Percentiles rank a stretch among this genome's conserved stretches.
Evolutionary conservation across 1,140 invertebrate genomes (phyloP).

Genomic region (Copidosoma floridanum): DNA sequence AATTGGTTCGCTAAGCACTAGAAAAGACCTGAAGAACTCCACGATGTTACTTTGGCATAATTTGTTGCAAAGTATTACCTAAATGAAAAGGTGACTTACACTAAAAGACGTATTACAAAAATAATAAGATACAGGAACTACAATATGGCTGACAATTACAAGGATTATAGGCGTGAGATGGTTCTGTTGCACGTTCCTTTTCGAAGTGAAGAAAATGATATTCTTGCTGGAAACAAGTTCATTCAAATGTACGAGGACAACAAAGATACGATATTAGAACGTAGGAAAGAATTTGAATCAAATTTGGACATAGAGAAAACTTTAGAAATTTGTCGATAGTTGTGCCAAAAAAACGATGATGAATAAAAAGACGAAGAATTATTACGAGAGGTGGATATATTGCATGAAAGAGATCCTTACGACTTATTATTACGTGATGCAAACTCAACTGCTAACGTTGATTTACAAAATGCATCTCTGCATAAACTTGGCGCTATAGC

Average conservation of each 20-base stretch:
- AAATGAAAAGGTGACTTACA: conserved; percentile 32
- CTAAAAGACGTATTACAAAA: conserved; percentile 25
- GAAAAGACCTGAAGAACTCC: conserved; percentile 44
- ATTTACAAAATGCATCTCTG: conserved; percentile 18
- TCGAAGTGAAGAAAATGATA: conserved; percentile 38
- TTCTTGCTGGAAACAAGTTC: conserved; percentile 38
- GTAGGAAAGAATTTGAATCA: conserved; percentile 14
- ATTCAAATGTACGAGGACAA: conserved; percentile 29
- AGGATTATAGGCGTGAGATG: conserved; percentile 38
- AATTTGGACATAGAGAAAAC: conserved; percentile 5
- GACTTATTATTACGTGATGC: conserved; percentile 7
- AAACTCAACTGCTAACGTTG: conserved; percentile 6
- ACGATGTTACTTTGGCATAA: conserved; percentile 35
- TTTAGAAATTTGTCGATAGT: conserved; percentile 8
- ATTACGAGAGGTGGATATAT: not conserved
- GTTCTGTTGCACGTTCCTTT: conserved; percentile 42
- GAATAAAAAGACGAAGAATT: not conserved
- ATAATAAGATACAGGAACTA: conserved; percentile 44
- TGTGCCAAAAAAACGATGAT: conserved; percentile 6
- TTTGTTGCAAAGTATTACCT: conserved; percentile 34
- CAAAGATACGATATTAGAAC: conserved; percentile 1
- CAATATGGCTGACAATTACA: conserved; percentile 35
- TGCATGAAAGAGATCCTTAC: conserved; percentile 14
- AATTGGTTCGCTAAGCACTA: conserved; percentile 39
- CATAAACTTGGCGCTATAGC: conserved; percentile 18